Percentiles rank a stretch among this genome's conserved stretches.
These are phyloP conservation scores for Toxostoma redivivum DNA, from an alignment of 2,113 vertebrate genomes.

Conservation along the genomic window DNA sequence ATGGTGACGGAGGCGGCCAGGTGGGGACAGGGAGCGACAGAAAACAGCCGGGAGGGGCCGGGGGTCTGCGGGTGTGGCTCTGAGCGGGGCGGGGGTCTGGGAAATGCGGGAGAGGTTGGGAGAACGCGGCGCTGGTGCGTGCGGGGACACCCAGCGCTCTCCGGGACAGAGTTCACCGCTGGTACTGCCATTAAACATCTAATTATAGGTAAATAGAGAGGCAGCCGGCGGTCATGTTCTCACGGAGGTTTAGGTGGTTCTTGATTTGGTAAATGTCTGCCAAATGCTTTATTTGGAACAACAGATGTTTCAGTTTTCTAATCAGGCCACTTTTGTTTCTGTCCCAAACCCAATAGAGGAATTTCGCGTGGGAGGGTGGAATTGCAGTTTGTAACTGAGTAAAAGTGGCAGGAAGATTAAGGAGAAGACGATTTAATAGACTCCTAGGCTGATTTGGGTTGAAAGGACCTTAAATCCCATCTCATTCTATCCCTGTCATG, in stretches of 20 bases:
- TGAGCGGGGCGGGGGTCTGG: rapidly evolving
- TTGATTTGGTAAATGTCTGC: background rate
- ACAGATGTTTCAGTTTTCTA: rapidly evolving
- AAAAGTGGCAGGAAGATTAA: no score
- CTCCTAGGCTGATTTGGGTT: no score
- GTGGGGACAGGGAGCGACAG: background rate
- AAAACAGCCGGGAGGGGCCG: background rate
- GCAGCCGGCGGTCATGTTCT: rapidly evolving
- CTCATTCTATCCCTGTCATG: background rate
- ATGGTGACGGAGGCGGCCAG: slow-evolving; percentile 35
- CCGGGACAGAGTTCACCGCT: rapidly evolving
- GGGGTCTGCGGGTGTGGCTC: background rate
- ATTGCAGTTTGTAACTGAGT: background rate
- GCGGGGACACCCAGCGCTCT: background rate
- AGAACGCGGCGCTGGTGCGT: rapidly evolving
- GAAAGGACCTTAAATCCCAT: background rate
- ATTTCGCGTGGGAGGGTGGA: background rate
- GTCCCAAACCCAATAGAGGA: rapidly evolving
- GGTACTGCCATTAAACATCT: rapidly evolving
- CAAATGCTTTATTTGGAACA: background rate
- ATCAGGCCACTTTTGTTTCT: rapidly evolving
- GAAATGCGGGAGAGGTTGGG: rapidly evolving
- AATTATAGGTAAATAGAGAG: rapidly evolving
- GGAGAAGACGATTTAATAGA: background rate
- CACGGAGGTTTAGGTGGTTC: no score